Conservation (phyloP, 2,113 vertebrate genomes). For the Opisthocomus hoazin region DNA sequence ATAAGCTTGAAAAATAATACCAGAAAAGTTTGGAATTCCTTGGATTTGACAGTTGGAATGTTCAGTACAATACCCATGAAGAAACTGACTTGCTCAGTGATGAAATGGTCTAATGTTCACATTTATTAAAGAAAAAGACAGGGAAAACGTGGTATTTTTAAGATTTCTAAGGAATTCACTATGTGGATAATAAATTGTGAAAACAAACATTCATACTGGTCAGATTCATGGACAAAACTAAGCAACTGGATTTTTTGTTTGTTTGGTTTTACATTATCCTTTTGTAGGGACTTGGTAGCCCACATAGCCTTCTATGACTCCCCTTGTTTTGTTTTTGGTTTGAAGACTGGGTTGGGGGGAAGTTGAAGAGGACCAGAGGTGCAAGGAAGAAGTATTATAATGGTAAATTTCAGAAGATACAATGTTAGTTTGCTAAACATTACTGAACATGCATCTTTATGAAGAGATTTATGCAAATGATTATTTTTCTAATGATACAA, state of each 20-base stretch:
- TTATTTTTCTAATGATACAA: neutral
- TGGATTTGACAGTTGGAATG: neutral
- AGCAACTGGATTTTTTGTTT: neutral
- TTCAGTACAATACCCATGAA: neutral
- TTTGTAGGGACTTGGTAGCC: neutral
- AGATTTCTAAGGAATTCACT: neutral
- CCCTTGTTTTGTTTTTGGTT: neutral
- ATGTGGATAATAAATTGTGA: neutral
- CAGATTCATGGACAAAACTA: neutral
- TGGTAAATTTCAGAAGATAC: neutral
- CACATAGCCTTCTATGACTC: neutral
- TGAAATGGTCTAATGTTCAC: neutral
- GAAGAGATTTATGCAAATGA: rapidly evolving
- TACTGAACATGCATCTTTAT: neutral
- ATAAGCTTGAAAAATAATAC: neutral
- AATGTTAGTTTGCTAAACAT: neutral
- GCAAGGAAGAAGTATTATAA: neutral
- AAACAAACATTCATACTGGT: rapidly evolving
- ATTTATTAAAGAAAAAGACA: neutral
- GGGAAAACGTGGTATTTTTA: neutral
- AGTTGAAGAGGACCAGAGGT: neutral
- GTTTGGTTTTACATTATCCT: neutral
- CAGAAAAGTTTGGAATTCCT: neutral
- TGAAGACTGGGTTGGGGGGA: neutral
- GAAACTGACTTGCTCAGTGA: neutral